Evolutionary conservation across 2,797 vertebrate species (phyloP).

Genomic region (Chiroxiphia lanceolata): DNA sequence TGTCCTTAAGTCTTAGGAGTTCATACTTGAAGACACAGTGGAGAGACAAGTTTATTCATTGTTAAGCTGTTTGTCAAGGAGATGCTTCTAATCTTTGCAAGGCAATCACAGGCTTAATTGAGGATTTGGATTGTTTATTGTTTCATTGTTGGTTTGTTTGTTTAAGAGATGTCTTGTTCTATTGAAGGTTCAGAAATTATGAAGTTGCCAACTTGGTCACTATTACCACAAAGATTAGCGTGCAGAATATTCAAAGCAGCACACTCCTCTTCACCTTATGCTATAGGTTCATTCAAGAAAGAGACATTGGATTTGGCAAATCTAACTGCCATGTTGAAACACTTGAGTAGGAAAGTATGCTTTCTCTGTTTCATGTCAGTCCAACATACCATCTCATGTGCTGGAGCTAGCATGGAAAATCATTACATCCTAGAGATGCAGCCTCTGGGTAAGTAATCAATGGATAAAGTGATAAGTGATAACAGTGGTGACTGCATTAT

Average conservation of each 20-base stretch:
- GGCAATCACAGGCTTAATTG: background rate
- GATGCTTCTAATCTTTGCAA: background rate
- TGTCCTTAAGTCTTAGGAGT: background rate
- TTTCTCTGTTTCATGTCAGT: conserved; percentile 12
- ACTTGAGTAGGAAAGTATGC: background rate
- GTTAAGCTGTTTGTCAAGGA: background rate
- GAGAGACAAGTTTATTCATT: background rate
- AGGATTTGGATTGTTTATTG: background rate
- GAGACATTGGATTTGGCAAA: background rate
- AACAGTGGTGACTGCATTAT: background rate
- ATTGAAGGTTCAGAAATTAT: background rate
- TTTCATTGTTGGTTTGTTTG: background rate
- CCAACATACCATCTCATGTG: background rate
- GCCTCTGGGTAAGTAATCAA: conserved; percentile 12
- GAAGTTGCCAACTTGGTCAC: background rate
- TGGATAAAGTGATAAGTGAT: background rate
- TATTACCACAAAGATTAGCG: background rate
- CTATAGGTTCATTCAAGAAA: background rate
- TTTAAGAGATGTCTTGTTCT: background rate
- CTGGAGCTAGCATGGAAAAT: background rate
- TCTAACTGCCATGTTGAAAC: background rate
- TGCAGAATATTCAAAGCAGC: background rate
- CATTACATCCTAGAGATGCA: background rate
- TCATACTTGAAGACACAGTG: background rate
- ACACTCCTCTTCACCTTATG: background rate